A percentile compares a stretch with the other conserved stretches of the same genome.
Conservation (phyloP, 2,888 invertebrate species). For the Bhutanitis thaidina region DNA sequence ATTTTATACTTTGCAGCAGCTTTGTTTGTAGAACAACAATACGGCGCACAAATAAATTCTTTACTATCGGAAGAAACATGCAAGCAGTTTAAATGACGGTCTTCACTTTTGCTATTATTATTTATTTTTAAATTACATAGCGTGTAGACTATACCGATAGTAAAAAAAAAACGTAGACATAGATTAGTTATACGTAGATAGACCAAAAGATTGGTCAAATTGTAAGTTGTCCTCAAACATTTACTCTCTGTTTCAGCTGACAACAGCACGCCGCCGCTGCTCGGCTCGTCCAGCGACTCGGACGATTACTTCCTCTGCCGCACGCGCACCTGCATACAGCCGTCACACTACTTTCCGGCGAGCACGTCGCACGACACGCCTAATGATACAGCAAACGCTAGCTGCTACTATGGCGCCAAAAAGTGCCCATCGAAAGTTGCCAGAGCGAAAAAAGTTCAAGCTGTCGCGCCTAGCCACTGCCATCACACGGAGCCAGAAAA, state of each 20-base stretch:
- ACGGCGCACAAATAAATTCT: slow-evolving; percentile 19
- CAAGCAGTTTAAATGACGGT: slow-evolving; percentile 10
- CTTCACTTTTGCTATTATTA: neutral
- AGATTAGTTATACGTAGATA: too few species aligned
- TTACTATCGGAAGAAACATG: slow-evolving; percentile 7
- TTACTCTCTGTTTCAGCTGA: slow-evolving; percentile 37
- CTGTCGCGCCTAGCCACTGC: slow-evolving; percentile 28
- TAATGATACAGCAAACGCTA: slow-evolving; percentile 35
- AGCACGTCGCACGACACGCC: slow-evolving; percentile 37
- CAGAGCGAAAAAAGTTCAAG: slow-evolving; percentile 43
- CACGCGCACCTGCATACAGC: slow-evolving; percentile 67
- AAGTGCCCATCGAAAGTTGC: slow-evolving; percentile 65
- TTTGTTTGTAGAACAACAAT: slow-evolving; percentile 16
- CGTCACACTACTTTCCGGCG: slow-evolving; percentile 66
- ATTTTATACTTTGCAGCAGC: slow-evolving; percentile 13
- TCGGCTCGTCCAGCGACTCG: slow-evolving; percentile 50
- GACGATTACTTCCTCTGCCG: slow-evolving; percentile 66
- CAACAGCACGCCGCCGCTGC: slow-evolving; percentile 62
- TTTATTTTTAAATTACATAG: neutral
- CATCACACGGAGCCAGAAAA: slow-evolving; percentile 50
- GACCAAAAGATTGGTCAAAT: too few species aligned
- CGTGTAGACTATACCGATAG: too few species aligned
- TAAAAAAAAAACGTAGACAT: neutral
- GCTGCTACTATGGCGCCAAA: slow-evolving; percentile 64
- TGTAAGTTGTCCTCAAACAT: neutral